Percentiles rank a stretch among this genome's conserved stretches.
These are phyloP conservation scores for Epinephelus coioides DNA, from an alignment of 2,797 vertebrate genomes.

Conservation along the genomic window DNA sequence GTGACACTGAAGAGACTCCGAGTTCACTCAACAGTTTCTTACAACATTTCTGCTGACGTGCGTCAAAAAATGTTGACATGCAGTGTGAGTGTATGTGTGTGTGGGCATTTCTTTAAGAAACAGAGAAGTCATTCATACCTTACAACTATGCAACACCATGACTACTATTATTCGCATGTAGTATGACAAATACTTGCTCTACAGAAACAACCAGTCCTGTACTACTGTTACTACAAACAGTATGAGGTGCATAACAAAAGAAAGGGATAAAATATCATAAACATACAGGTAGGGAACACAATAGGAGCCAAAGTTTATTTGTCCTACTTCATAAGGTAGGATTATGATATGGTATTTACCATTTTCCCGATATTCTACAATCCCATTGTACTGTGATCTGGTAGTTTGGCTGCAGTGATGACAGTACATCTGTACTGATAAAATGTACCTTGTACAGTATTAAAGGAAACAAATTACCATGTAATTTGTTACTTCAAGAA, in stretches of 20 bases:
- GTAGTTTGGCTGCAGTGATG: not conserved
- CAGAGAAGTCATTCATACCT: constrained; percentile 13
- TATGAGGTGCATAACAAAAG: not conserved
- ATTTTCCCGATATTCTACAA: not conserved
- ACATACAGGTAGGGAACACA: not conserved
- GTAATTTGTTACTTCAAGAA: not conserved
- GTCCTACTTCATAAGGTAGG: not conserved
- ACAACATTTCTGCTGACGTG: constrained; percentile 29
- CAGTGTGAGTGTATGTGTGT: not conserved
- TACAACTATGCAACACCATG: not conserved
- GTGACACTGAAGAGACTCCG: constrained; percentile 1
- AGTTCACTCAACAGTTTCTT: not conserved
- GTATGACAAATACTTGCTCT: not conserved
- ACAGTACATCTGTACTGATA: not conserved
- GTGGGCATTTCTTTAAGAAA: not conserved
- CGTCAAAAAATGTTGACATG: constrained; percentile 7
- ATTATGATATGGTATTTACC: not conserved
- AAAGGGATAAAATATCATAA: not conserved
- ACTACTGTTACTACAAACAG: not conserved
- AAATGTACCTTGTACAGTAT: not conserved
- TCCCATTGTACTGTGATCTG: not conserved
- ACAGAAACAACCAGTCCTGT: not conserved
- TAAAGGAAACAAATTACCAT: not conserved
- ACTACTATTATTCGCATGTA: not conserved
- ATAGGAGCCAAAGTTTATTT: not conserved